Evolutionary conservation across 1,140 invertebrate genomes (phyloP).

Genomic region (Phenacoccus solenopsis): DNA sequence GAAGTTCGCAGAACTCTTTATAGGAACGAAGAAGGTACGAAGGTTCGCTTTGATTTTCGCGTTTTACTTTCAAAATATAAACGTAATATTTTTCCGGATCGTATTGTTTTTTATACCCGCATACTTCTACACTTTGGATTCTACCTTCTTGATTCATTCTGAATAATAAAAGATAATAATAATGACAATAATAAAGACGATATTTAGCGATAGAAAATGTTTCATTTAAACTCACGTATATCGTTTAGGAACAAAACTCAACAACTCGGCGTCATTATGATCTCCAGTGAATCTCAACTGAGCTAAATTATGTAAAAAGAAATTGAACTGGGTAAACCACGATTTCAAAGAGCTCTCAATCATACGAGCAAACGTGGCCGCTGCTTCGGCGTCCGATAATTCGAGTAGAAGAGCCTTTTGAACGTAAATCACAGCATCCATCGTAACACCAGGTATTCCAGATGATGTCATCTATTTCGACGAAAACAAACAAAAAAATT

Average conservation of each 20-base stretch:
- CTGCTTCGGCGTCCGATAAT: conserved; percentile 85
- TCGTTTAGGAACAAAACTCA: conserved; percentile 87
- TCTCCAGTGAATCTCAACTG: conserved; percentile 82
- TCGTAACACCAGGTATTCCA: conserved; percentile 84
- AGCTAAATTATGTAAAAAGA: conserved; percentile 93
- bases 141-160: conserved; percentile 61
- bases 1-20: conserved; percentile 91
- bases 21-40: conserved; percentile 83
- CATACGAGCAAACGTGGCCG: conserved; percentile 80
- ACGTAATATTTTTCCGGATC: conserved; percentile 98
- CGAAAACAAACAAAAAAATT: conserved; percentile 25
- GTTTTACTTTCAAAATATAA: conserved; percentile 76
- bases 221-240: conserved; percentile 60
- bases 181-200: neutral
- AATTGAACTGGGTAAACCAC: conserved; percentile 92
- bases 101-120: conserved; percentile 86
- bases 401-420: conserved; percentile 77
- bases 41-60: conserved; percentile 71
- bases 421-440: conserved; percentile 83
- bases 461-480: conserved; percentile 92
- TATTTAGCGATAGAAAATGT: neutral
- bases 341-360: conserved; percentile 77
- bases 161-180: neutral
- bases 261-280: conserved; percentile 62
- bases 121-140: conserved; percentile 70